phyloP scores from a whole-genome alignment of 2,797 vertebrate species.

The Darevskia mixta region DNA sequence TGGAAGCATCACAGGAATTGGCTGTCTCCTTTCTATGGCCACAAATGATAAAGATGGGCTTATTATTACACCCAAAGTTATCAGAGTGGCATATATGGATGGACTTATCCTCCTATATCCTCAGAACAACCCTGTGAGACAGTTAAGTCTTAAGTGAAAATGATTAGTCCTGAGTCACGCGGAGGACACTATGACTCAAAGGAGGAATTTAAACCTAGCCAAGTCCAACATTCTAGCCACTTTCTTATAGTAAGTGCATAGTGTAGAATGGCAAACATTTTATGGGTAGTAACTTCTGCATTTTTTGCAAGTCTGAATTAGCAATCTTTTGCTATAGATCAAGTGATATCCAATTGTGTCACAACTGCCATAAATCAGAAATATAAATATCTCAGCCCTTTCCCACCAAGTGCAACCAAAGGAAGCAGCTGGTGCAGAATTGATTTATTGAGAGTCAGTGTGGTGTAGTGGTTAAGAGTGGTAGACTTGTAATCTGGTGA shows the following conservation, averaged over 20 bases:
- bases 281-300: neutral
- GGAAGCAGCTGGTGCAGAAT: neutral
- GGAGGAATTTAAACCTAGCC: neutral
- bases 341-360: neutral
- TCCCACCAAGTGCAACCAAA: neutral
- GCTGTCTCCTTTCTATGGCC: neutral
- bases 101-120: too few relatives aligned
- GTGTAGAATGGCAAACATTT: neutral
- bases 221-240: neutral
- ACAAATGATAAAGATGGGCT: neutral
- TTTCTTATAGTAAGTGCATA: neutral
- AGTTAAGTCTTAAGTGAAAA: neutral
- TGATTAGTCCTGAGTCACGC: neutral
- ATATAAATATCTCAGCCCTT: neutral
- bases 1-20: too few relatives aligned
- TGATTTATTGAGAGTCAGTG: neutral
- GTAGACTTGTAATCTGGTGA: too few relatives aligned
- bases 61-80: neutral
- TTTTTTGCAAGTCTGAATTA: neutral
- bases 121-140: neutral
- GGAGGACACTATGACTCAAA: neutral
- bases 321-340: neutral
- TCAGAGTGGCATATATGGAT: neutral
- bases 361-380: neutral
- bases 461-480: too few relatives aligned